phyloP scores from a whole-genome alignment of 2,797 vertebrate genomes.

The Dipus sagitta region DNA sequence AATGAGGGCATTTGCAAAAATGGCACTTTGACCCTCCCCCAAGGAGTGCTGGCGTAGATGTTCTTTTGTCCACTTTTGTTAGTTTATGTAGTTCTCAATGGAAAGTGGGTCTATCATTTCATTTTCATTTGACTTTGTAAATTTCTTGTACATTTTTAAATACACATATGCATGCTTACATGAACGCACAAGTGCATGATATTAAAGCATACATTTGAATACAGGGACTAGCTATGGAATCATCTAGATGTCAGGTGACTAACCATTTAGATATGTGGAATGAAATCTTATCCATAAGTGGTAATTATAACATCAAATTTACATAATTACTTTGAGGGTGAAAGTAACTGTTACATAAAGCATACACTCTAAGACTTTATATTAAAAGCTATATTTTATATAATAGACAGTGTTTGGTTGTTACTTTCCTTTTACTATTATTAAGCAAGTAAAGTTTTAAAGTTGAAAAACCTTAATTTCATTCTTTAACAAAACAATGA shows the following conservation, averaged over 20 bases:
- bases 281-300: neutral
- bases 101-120: neutral
- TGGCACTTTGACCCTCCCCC: neutral
- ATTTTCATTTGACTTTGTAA: conserved; percentile 38
- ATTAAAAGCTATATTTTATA: neutral
- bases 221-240: neutral
- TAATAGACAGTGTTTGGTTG: neutral
- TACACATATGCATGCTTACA: neutral
- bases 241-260: neutral
- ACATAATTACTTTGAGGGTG: neutral
- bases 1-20: conserved; percentile 10
- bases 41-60: neutral
- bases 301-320: neutral
- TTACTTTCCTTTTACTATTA: neutral
- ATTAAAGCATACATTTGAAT: conserved; percentile 3
- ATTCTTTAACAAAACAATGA: neutral
- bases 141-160: neutral
- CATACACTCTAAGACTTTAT: neutral
- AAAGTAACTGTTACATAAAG: neutral
- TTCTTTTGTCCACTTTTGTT: neutral
- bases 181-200: no score
- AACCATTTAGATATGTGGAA: neutral
- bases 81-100: neutral
- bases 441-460: neutral
- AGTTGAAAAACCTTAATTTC: neutral